Percentiles rank a stretch among this genome's conserved stretches.
Conservation (phyloP, 2,113 vertebrate species). For the Mungos mungo region DNA sequence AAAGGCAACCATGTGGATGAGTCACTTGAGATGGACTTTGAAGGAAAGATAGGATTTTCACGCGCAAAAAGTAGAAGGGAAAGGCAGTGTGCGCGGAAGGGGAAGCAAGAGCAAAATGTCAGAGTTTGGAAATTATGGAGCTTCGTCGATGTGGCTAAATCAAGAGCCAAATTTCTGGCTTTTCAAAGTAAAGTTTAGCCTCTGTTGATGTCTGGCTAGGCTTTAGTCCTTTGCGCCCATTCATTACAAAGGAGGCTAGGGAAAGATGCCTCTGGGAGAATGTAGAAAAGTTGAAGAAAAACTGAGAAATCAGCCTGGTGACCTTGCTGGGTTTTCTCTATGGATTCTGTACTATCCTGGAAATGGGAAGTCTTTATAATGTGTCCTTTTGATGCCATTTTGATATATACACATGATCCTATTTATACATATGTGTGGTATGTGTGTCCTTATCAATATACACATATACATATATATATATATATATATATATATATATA, state of each 20-base stretch:
- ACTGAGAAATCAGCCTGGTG: neutral
- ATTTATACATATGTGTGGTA: neutral
- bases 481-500: neutral
- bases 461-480: neutral
- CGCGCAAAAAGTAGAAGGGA: no score
- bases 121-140: neutral
- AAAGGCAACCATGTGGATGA: neutral
- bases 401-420: neutral
- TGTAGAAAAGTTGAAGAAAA: neutral
- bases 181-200: neutral
- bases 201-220: neutral
- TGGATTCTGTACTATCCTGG: neutral
- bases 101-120: neutral
- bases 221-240: neutral
- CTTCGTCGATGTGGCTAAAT: neutral
- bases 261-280: neutral
- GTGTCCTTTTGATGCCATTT: neutral
- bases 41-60: neutral
- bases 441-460: neutral
- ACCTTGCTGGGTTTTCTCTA: neutral
- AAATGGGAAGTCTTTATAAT: neutral
- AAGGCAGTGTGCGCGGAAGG: neutral
- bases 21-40: neutral
- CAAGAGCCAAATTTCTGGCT: neutral
- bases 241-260: neutral